Evolutionary conservation across 2,888 invertebrate species (phyloP).

Genomic region (Micropterix aruncella): DNA sequence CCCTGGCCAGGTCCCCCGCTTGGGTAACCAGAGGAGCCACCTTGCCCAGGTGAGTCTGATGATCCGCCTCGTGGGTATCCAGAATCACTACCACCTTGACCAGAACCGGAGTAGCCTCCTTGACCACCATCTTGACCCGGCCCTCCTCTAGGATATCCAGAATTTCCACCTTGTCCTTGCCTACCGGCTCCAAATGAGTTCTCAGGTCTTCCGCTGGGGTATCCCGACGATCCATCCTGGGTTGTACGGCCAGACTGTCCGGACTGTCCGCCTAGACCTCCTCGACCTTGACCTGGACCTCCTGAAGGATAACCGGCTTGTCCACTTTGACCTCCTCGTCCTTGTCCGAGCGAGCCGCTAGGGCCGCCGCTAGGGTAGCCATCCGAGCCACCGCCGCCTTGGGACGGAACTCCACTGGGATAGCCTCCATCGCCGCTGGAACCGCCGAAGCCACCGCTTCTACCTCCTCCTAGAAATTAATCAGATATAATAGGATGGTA

Average conservation of each 20-base stretch:
- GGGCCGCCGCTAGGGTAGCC: constrained; percentile 23
- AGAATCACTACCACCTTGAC: too few species aligned
- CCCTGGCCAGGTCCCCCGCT: constrained; percentile 8
- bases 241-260: too few species aligned
- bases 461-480: constrained; percentile 9
- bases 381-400: constrained; percentile 16
- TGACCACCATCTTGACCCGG: constrained; percentile 1
- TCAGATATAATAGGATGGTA: too few species aligned
- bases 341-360: constrained; percentile 1
- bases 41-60: constrained; percentile 5
- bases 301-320: not conserved
- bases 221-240: constrained; percentile 2
- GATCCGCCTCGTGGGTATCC: constrained; percentile 9
- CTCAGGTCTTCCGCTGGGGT: not conserved
- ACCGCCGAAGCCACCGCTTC: constrained; percentile 5
- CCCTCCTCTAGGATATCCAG: constrained; percentile 9
- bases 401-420: constrained; percentile 10
- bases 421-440: constrained; percentile 8
- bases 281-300: constrained; percentile 2
- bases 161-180: constrained; percentile 2
- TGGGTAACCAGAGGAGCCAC: constrained; percentile 13
- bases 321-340: not conserved
- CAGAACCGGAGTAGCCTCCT: not conserved
- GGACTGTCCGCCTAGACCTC: too few species aligned
- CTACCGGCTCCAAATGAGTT: not conserved